Evolutionary conservation across 2,888 invertebrate genomes (phyloP).

Genomic region (Zygaena filipendulae): DNA sequence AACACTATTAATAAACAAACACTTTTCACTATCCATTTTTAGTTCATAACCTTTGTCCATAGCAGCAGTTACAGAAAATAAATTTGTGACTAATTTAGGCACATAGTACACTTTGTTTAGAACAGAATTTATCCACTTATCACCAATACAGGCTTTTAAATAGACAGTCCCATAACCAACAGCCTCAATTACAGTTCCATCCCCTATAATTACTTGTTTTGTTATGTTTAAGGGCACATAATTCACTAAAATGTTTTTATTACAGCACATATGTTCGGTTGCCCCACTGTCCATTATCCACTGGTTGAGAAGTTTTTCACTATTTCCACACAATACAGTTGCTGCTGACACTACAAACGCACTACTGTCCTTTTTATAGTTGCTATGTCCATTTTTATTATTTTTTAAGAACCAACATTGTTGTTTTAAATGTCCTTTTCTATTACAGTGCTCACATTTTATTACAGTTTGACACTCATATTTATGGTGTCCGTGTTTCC

Average conservation of each 20-base stretch:
- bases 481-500: conserved; percentile 1
- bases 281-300: no score
- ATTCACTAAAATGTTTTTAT: conserved; percentile 1
- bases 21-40: conserved; percentile 3
- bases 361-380: conserved; percentile 6
- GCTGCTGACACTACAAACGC: no score
- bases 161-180: conserved; percentile 9
- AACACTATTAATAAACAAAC: conserved; percentile 6
- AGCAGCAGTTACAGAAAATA: conserved; percentile 9
- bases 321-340: no score
- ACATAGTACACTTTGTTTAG: conserved; percentile 12
- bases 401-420: no score
- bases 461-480: not conserved
- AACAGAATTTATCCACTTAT: conserved; percentile 10
- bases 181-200: conserved; percentile 9
- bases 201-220: conserved; percentile 11
- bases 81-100: conserved; percentile 11
- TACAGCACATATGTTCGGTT: no score
- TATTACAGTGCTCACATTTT: conserved; percentile 3
- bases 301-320: no score
- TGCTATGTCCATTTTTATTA: no score
- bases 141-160: conserved; percentile 7
- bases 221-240: conserved; percentile 1
- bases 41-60: conserved; percentile 9
- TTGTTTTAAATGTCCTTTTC: conserved; percentile 3